phyloP scores from a whole-genome alignment of 2,888 invertebrate species.

The Chironomus tentans region DNA sequence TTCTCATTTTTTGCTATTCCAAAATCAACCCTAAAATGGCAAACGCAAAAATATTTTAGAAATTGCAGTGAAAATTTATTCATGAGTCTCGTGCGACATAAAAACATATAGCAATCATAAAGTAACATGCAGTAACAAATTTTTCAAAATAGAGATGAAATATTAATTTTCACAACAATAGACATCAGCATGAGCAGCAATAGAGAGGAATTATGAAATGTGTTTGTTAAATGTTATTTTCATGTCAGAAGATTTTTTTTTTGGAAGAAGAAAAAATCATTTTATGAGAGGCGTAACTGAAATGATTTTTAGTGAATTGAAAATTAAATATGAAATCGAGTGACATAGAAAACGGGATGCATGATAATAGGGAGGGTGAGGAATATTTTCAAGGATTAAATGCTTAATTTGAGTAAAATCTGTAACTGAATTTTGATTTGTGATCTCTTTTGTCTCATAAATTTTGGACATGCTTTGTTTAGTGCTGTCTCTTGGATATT shows the following conservation, averaged over 20 bases:
- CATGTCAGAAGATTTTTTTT: conserved; percentile 18
- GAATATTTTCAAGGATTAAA: not conserved
- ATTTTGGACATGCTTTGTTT: too few relatives aligned
- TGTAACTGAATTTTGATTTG: too few relatives aligned
- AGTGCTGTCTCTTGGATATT: too few relatives aligned
- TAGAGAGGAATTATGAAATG: conserved; percentile 17
- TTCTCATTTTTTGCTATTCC: not conserved
- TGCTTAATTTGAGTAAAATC: not conserved
- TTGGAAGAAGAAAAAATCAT: too few relatives aligned
- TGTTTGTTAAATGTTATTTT: conserved; percentile 25
- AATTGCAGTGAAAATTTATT: conserved; percentile 6
- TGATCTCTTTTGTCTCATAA: too few relatives aligned
- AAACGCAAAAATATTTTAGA: not conserved
- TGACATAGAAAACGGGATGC: not conserved
- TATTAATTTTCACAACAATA: conserved; percentile 11
- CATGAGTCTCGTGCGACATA: conserved; percentile 12
- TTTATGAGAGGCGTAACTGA: conserved; percentile 24
- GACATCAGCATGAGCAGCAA: not conserved
- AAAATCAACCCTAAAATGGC: not conserved
- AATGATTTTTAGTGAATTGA: conserved; percentile 3
- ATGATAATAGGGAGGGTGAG: conserved; percentile 9
- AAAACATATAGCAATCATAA: not conserved
- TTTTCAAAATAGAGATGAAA: not conserved
- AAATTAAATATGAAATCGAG: not conserved
- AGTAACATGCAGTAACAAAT: not conserved